Evolutionary conservation across 2,797 vertebrate species (phyloP), one percentile per base, ranked within the genome.

Genomic region (Pogonophryne albipinna): DNA sequence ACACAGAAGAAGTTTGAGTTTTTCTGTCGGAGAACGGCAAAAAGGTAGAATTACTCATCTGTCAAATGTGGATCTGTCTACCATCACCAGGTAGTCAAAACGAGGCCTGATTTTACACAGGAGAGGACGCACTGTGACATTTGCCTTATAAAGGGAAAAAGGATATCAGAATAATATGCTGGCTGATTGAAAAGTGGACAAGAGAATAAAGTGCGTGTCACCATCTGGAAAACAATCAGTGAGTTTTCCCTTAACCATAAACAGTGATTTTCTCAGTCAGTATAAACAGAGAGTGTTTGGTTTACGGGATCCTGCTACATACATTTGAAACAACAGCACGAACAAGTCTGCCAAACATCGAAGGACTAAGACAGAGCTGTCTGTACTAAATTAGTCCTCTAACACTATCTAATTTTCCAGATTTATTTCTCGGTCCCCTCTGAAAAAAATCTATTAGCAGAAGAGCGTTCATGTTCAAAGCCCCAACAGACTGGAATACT

Each of bases 81-180:
- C 17, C 31, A 5, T 74, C 80, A 65, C 44, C 42, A 17, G 51
- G 49, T 50, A 58, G 52, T 80, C 59, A 71, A 85, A 90, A 82
- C 80, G 80, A 49, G 44, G 55, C 41, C 68, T 70, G 67, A 60
- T 83, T 85, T 74, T 38, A 77, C 53, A 50, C 70, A 62, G 46
- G 17, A 51, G 23, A 71, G 34, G 70, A 74, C 50, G 6, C 60
- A 15, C 57, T 69, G 2, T 12, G 2, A 19, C 16, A 46, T 62
- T 2, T 52, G 12, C 31, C 16, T 8, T 12, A 10, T 9, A 19
- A 8, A 16, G n/a, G n/a, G 14, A 4, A 52, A 19, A 6, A 52
- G 10, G 4, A 51, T 4, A 41, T 19, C 47, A 23, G 58, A 59
- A 23, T 3, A 14, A 52, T 19, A 17, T 23, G 13, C 31, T 19